Evolutionary conservation across 2,113 vertebrate genomes (phyloP).

Genomic region (Dolichotis patagonum): DNA sequence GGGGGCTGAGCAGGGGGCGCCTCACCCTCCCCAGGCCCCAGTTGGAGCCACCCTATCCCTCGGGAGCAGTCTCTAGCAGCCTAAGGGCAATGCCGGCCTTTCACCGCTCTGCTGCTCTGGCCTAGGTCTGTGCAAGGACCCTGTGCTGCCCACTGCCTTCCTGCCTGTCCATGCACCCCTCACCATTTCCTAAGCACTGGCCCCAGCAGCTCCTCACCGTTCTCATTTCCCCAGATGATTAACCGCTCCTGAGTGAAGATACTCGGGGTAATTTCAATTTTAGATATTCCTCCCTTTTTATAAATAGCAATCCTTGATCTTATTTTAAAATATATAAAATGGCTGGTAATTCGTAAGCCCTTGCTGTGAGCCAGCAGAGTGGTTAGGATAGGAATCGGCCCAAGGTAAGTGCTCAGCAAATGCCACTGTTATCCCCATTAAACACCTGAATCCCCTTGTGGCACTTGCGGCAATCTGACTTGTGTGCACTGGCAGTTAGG

Average conservation of each 20-base stretch:
- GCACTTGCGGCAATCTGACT: neutral
- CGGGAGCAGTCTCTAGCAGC: conserved; percentile 15
- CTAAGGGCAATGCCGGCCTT: neutral
- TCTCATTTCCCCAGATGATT: neutral
- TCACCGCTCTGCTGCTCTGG: neutral
- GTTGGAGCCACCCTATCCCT: conserved; percentile 1
- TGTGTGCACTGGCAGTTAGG: neutral
- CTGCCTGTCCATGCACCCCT: neutral
- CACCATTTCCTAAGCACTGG: neutral
- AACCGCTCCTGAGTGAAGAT: neutral
- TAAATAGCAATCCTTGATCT: neutral
- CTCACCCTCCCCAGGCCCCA: neutral
- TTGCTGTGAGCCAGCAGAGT: neutral
- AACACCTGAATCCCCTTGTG: neutral
- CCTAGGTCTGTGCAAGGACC: neutral
- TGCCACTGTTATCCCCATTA: neutral
- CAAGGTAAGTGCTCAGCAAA: neutral
- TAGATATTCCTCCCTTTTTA: neutral
- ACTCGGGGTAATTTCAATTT: conserved; percentile 14
- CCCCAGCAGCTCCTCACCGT: too few species aligned
- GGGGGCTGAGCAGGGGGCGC: conserved; percentile 50
- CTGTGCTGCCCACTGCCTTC: neutral
- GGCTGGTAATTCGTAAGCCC: neutral
- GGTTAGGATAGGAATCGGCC: neutral
- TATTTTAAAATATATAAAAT: neutral